Conservation (phyloP, 2,888 invertebrate species). For the Heliconius charithonia region DNA sequence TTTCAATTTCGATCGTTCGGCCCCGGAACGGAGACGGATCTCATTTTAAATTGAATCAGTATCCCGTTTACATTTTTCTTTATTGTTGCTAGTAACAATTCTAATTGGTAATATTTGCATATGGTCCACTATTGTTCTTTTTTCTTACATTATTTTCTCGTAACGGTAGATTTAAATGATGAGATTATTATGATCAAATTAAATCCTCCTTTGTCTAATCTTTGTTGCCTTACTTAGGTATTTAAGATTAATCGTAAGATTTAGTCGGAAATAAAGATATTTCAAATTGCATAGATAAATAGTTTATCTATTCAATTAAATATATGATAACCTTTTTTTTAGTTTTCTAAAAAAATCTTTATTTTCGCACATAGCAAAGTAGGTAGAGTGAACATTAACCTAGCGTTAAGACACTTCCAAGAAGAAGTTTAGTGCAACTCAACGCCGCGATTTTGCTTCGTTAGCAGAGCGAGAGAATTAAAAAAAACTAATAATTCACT, state of each 20-base stretch:
- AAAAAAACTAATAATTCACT: too few species aligned
- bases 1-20: constrained; percentile 82
- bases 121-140: constrained; percentile 68
- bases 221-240: constrained; percentile 18
- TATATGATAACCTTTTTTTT: background rate
- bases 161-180: constrained; percentile 39
- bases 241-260: constrained; percentile 13
- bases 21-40: constrained; percentile 80
- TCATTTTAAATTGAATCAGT: constrained; percentile 81
- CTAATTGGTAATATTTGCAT: constrained; percentile 80
- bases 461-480: too few species aligned
- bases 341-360: background rate
- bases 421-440: too few species aligned
- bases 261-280: background rate
- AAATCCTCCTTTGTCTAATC: constrained; percentile 27
- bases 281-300: constrained; percentile 9
- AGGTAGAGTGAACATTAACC: too few species aligned
- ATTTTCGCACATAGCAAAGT: too few species aligned
- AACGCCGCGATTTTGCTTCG: too few species aligned
- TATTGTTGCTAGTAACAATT: constrained; percentile 66
- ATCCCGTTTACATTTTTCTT: constrained; percentile 65
- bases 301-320: constrained; percentile 11
- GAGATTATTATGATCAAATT: constrained; percentile 19
- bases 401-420: too few species aligned
- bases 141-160: constrained; percentile 62